Conservation (phyloP, 64 coral and sea anemone species). For the Trachythela sp. region DNA sequence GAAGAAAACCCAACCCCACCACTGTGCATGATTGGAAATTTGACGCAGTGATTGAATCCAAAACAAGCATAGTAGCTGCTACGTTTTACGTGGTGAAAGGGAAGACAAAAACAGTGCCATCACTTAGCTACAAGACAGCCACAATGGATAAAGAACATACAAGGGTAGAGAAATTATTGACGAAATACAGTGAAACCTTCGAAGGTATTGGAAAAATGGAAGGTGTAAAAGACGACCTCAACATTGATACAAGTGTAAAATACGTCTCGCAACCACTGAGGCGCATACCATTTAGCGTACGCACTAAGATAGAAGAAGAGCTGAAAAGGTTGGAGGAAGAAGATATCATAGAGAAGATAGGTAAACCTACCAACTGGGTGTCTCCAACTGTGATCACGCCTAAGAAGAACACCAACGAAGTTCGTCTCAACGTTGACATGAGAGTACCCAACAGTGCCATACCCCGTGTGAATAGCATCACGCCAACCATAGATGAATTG, state of each 20-base stretch:
- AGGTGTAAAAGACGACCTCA: not conserved
- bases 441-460: slow-evolving; percentile 44
- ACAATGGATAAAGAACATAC: not conserved
- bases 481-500: slow-evolving; percentile 19
- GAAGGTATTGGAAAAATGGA: slow-evolving; percentile 16
- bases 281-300: not conserved
- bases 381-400: too few relatives aligned
- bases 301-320: not conserved
- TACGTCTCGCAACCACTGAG: not conserved
- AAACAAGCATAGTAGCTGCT: not conserved
- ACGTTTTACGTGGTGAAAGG: slow-evolving; percentile 26
- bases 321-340: too few relatives aligned
- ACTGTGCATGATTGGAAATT: not conserved
- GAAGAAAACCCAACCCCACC: slow-evolving; percentile 8
- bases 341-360: too few relatives aligned
- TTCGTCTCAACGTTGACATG: slow-evolving; percentile 41
- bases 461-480: not conserved
- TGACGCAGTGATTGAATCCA: slow-evolving; percentile 23
- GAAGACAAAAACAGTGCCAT: slow-evolving; percentile 18
- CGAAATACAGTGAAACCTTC: not conserved
- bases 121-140: not conserved
- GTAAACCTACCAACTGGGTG: too few relatives aligned
- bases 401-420: slow-evolving; percentile 17
- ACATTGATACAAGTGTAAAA: not conserved
- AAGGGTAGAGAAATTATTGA: not conserved